phyloP scores from a whole-genome alignment of 30 jellyfish, hydroid and myxozoan species.

The Hydra vulgaris region DNA sequence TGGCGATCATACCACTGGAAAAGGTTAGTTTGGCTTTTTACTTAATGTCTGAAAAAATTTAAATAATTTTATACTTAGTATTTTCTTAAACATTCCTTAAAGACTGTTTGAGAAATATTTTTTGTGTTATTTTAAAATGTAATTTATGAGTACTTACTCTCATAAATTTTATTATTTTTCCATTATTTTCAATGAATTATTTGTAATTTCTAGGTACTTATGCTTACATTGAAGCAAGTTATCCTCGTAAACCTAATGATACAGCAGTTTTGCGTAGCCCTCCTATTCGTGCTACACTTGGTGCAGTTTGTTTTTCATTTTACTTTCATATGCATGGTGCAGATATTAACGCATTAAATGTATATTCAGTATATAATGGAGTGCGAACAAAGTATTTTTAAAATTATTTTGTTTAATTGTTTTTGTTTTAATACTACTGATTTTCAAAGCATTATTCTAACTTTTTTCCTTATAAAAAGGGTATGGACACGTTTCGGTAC shows the following conservation, averaged over 20 bases:
- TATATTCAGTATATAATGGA: slow-evolving; percentile 21
- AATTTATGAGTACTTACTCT: no score
- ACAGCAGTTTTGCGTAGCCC: slow-evolving; percentile 90
- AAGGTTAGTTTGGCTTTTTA: slow-evolving; percentile 28
- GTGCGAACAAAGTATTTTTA: slow-evolving; percentile 11
- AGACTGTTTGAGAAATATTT: no score
- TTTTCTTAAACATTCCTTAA: no score
- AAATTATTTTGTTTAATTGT: not conserved
- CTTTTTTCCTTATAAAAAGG: slow-evolving; percentile 31
- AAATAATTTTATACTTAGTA: not conserved
- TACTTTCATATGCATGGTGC: slow-evolving; percentile 95
- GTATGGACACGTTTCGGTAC: slow-evolving; percentile 91
- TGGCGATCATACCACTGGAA: slow-evolving; percentile 85
- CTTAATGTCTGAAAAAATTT: not conserved
- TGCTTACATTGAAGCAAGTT: slow-evolving; percentile 71
- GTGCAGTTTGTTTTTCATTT: slow-evolving; percentile 60
- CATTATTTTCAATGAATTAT: no score
- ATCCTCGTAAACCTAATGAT: slow-evolving; percentile 66
- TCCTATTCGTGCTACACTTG: slow-evolving; percentile 58
- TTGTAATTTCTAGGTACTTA: slow-evolving; percentile 49
- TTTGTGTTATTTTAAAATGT: no score
- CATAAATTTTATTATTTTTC: not conserved
- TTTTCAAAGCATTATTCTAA: not conserved
- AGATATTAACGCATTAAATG: slow-evolving; percentile 55
- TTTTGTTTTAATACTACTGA: not conserved